Conservation (phyloP, 2,888 invertebrate genomes). For the Dryobota labecula region DNA sequence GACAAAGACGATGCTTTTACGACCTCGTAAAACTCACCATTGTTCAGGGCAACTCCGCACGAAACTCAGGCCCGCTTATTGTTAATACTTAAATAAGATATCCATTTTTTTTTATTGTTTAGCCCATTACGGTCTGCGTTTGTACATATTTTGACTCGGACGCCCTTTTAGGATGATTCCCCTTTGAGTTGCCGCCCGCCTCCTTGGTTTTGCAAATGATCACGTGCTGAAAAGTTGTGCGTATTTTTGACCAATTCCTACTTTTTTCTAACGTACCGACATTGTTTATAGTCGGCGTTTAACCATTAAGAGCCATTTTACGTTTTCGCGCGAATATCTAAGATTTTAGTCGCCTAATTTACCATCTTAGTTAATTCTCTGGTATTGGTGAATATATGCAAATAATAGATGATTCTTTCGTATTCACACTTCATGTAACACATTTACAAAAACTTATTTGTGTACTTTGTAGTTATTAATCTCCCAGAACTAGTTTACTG, state of each 20-base stretch:
- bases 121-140: conserved; percentile 84
- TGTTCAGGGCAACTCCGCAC: conserved; percentile 82
- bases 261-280: conserved; percentile 35
- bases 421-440: too few species aligned
- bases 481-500: too few species aligned
- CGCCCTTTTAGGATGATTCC: conserved; percentile 73
- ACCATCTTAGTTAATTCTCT: too few species aligned
- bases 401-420: too few species aligned
- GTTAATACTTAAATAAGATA: conserved; percentile 89
- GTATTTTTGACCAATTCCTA: conserved; percentile 47
- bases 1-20: conserved; percentile 87
- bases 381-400: too few species aligned
- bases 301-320: too few species aligned
- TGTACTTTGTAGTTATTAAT: too few species aligned
- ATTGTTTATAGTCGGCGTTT: conserved; percentile 50
- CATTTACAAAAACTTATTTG: too few species aligned
- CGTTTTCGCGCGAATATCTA: too few species aligned
- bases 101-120: conserved; percentile 87
- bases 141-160: conserved; percentile 89
- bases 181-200: conserved; percentile 84
- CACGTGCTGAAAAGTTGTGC: conserved; percentile 78
- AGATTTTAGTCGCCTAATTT: too few species aligned
- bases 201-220: conserved; percentile 77
- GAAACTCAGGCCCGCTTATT: conserved; percentile 84
- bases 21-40: conserved; percentile 85